Evolutionary conservation across 2,888 invertebrate genomes (phyloP).

Genomic region (Exephanes ischioxanthus): DNA sequence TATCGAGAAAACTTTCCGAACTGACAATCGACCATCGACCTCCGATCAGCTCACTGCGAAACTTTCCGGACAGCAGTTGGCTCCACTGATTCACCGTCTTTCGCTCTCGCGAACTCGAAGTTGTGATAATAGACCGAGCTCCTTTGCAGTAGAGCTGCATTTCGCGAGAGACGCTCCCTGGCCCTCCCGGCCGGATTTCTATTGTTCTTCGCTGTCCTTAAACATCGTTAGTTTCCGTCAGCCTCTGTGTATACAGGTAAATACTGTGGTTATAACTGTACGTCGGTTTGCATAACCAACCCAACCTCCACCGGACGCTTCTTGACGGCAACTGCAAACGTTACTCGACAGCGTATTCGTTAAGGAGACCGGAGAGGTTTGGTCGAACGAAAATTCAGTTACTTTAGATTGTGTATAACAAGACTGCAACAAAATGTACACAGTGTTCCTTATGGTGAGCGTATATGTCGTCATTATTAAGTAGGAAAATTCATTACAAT

Average conservation of each 20-base stretch:
- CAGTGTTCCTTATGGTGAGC: too few relatives aligned
- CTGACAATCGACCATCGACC: constrained; percentile 8
- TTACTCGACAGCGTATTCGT: background rate
- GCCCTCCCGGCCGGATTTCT: background rate
- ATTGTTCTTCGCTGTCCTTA: constrained; percentile 9
- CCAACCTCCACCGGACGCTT: background rate
- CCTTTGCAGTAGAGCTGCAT: background rate
- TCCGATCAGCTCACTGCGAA: background rate
- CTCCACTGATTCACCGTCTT: background rate
- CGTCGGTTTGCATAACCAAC: background rate
- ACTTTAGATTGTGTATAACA: too few relatives aligned
- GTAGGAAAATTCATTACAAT: too few relatives aligned
- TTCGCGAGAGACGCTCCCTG: background rate
- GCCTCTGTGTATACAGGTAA: too few relatives aligned
- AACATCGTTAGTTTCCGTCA: background rate
- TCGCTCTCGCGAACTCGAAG: background rate
- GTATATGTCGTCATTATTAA: too few relatives aligned
- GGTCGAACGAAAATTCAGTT: too few relatives aligned
- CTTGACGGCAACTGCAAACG: background rate
- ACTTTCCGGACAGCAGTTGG: background rate
- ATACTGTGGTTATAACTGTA: background rate
- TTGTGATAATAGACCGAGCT: background rate
- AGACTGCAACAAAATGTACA: too few relatives aligned
- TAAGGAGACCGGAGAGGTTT: background rate
- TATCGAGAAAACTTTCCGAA: background rate